Conservation (phyloP, 2,888 invertebrate genomes). For the Barypeithes pellucidus region DNA sequence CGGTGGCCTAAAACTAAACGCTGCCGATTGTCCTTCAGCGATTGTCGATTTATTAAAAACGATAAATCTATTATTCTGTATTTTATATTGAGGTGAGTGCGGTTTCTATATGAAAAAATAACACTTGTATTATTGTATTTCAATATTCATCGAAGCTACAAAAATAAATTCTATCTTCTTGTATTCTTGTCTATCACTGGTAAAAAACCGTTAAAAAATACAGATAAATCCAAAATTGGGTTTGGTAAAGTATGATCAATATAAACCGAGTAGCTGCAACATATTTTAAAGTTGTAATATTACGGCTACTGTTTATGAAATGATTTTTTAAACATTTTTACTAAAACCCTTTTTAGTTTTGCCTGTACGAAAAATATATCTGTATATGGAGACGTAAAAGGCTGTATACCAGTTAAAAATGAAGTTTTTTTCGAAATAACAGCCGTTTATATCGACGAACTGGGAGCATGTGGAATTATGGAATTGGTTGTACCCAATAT, state of each 20-base stretch:
- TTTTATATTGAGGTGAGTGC: conserved; percentile 62
- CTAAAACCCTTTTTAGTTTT: background rate
- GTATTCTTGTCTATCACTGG: conserved; percentile 26
- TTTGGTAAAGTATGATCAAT: background rate
- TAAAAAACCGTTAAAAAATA: conserved; percentile 15
- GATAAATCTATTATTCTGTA: conserved; percentile 12
- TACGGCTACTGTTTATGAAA: too few relatives aligned
- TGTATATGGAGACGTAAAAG: background rate
- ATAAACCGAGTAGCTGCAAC: background rate
- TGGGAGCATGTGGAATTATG: background rate
- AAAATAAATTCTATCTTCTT: conserved; percentile 43
- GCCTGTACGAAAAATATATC: background rate
- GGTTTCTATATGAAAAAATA: conserved; percentile 61
- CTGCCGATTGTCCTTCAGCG: background rate
- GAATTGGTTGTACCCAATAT: background rate
- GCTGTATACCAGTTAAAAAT: background rate
- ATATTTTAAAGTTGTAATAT: too few relatives aligned
- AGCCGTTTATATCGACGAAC: background rate
- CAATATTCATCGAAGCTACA: conserved; percentile 33
- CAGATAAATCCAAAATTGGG: background rate
- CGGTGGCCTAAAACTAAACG: too few relatives aligned
- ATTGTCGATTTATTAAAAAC: conserved; percentile 1
- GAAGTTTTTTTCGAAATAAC: background rate
- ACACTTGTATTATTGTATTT: conserved; percentile 36
- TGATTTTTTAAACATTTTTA: background rate